Percentiles rank a stretch among this genome's conserved stretches.
phyloP scores from a whole-genome alignment of 2,888 invertebrate genomes.

The Theodoxus fluviatilis region DNA sequence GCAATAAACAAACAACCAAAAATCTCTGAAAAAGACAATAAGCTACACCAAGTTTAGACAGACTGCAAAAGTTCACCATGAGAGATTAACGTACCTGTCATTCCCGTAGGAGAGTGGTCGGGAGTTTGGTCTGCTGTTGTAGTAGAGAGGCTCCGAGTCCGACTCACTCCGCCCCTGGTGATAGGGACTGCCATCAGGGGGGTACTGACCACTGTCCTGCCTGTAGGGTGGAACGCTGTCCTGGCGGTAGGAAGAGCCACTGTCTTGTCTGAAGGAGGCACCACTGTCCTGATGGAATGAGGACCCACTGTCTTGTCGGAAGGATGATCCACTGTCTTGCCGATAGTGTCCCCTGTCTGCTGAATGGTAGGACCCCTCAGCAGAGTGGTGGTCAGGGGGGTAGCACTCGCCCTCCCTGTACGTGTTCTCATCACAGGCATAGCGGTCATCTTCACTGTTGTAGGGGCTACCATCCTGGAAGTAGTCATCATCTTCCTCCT shows the following conservation, averaged over 20 bases:
- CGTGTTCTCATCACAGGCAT: not conserved
- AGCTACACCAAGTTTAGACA: too few relatives aligned
- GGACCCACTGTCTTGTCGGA: too few relatives aligned
- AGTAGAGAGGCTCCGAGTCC: conserved; percentile 73
- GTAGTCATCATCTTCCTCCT: conserved; percentile 25
- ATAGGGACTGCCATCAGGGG: conserved; percentile 39
- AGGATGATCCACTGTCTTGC: too few relatives aligned
- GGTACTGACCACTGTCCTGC: not conserved
- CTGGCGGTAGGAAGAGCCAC: not conserved
- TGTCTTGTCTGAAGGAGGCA: not conserved
- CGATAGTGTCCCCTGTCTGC: too few relatives aligned
- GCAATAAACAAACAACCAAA: too few relatives aligned
- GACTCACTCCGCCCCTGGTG: conserved; percentile 60
- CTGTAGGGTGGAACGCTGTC: not conserved
- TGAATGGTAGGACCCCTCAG: not conserved
- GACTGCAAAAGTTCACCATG: too few relatives aligned
- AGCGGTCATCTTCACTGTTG: not conserved
- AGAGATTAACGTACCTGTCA: conserved; percentile 41
- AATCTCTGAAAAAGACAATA: too few relatives aligned
- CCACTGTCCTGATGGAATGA: not conserved
- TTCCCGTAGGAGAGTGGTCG: conserved; percentile 63
- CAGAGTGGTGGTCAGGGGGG: not conserved
- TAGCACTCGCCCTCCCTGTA: not conserved
- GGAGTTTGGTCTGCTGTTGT: conserved; percentile 82
- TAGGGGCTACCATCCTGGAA: conserved; percentile 23